Evolutionary conservation across 2,797 vertebrate species (phyloP), one percentile per base, ranked within the genome.

Genomic region (Meriones psammophilus): DNA sequence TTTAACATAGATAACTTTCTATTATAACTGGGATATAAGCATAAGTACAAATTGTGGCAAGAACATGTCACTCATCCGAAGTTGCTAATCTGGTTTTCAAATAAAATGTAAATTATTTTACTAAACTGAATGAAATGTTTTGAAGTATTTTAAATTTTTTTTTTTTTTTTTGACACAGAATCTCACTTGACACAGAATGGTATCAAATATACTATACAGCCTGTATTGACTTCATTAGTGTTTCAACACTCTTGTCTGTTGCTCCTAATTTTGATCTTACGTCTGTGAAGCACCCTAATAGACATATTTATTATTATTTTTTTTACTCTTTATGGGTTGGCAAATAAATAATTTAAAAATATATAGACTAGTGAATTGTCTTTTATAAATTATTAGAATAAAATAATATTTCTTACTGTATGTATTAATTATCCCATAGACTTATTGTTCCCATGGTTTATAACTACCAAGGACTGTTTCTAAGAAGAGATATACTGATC

Each of bases 371-470:
- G 28, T n/a, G 3, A 64, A 9, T 33, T 95, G n/a, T 39, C 42
- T 84, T 80, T 46, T 42, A 69, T 28, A 58, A 66, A 18, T 18
- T 89, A 73, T 78, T 94, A 95, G n/a, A 90, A 89, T 86, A 7
- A 88, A 92, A 77, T 2, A 0, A 46, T 0, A 62, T 28, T 77
- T 85, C 12, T 1, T 80, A 88, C 88, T 46, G 12, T n/a, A 62
- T 36, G 78, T 58, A 66, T 69, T 13, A 93, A 85, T 74, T 90
- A 22, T n/a, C 6, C 2, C 2, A 86, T 9, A 79, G n/a, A 26
- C 14, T 69, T 50, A 85, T 74, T 81, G 13, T 83, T 77, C 9
- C 86, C 4, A 79, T 26, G 4, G 4, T 24, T 78, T 89, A 36
- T 60, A 24, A 83, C 0, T 26, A 88, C 5, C 24, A 46, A 66